Evolutionary conservation across 2,113 vertebrate species (phyloP).

Genomic region (Pterophyllum scalare): DNA sequence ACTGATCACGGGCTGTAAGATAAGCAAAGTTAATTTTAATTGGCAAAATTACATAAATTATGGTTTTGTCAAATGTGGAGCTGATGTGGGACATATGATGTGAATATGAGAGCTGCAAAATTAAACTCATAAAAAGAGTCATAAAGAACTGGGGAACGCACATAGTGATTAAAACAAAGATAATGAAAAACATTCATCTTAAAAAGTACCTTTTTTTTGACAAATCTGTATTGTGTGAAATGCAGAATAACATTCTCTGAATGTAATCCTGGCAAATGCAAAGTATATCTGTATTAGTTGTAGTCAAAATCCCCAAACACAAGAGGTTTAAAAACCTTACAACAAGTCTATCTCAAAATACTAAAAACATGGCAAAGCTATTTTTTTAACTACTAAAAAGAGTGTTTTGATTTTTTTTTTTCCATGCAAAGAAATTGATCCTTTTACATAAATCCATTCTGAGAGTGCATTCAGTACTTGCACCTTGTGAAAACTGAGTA

Average conservation of each 20-base stretch:
- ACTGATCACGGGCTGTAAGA: not conserved
- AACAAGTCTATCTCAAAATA: constrained; percentile 15
- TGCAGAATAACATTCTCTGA: constrained; percentile 7
- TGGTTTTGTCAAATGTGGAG: fast-evolving
- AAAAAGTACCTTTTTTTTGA: not conserved
- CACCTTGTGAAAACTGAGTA: constrained; percentile 60
- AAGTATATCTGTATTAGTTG: not conserved
- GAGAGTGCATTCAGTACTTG: constrained; percentile 37
- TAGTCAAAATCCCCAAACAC: constrained; percentile 19
- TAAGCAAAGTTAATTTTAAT: not conserved
- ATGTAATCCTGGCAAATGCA: constrained; percentile 8
- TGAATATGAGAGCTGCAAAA: not conserved
- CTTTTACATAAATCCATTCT: constrained; percentile 49
- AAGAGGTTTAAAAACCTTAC: constrained; percentile 34
- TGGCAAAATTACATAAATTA: not conserved
- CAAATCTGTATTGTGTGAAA: not conserved
- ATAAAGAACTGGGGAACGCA: not conserved
- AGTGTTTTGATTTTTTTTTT: not conserved
- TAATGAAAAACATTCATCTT: not conserved
- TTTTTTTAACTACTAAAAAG: constrained; percentile 61
- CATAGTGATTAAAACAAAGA: not conserved
- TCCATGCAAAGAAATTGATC: constrained; percentile 35
- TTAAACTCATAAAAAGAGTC: not conserved
- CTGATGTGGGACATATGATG: not conserved
- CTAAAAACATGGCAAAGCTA: constrained; percentile 6